Evolutionary conservation across 2,113 vertebrate genomes (phyloP).

Genomic region (Hemichromis elongatus): DNA sequence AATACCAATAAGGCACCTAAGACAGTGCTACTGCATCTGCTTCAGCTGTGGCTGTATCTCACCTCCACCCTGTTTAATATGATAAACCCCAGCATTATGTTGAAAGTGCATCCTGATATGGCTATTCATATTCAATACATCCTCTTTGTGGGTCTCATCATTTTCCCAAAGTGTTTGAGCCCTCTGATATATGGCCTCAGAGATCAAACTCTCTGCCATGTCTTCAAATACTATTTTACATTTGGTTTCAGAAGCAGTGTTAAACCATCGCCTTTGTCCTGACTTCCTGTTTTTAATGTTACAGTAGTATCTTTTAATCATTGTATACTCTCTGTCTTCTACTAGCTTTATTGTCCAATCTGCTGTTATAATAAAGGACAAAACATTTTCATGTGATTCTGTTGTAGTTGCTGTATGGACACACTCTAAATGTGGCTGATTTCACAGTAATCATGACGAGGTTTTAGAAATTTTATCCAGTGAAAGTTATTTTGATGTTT

Average conservation of each 20-base stretch:
- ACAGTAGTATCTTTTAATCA: neutral
- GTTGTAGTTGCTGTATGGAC: neutral
- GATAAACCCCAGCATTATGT: neutral
- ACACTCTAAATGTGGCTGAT: neutral
- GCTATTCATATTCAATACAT: neutral
- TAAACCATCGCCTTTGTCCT: neutral
- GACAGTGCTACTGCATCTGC: conserved; percentile 39
- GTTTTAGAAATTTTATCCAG: neutral
- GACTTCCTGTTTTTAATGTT: neutral
- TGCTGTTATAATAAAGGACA: neutral
- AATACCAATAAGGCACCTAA: conserved; percentile 4
- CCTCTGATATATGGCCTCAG: conserved; percentile 50
- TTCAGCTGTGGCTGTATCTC: conserved; percentile 48
- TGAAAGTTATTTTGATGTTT: neutral
- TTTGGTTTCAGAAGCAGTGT: conserved; percentile 2
- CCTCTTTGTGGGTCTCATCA: conserved; percentile 33
- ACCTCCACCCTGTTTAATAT: conserved; percentile 25
- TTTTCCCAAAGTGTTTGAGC: conserved; percentile 51
- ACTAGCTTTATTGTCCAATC: neutral
- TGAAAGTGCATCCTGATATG: neutral
- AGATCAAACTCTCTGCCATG: conserved; percentile 22
- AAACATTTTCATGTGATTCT: neutral
- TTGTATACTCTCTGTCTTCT: neutral
- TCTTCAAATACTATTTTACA: conserved; percentile 38
- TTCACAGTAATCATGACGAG: neutral